Percentiles rank a stretch among this genome's conserved stretches.
These are phyloP conservation scores for Encarsia formosa DNA, from an alignment of 2,888 invertebrate species.

Conservation along the genomic window DNA sequence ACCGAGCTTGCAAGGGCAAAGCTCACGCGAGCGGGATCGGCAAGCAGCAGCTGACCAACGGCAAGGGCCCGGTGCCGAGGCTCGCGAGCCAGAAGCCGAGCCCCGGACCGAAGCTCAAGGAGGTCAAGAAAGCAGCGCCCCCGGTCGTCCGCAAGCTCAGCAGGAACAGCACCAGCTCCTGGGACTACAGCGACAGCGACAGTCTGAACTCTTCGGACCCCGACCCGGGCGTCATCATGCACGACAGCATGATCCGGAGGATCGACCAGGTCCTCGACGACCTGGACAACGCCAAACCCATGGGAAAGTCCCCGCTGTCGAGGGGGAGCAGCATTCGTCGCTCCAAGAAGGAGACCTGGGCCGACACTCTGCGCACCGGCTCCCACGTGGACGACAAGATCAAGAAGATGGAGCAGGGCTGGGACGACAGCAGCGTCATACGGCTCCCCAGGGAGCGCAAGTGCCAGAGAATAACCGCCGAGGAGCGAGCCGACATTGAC, in stretches of 20 bases:
- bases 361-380: conserved; percentile 39
- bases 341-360: conserved; percentile 41
- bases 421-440: conserved; percentile 44
- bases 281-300: conserved; percentile 28
- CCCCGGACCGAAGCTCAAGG: conserved; percentile 18
- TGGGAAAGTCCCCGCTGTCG: conserved; percentile 13
- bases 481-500: conserved; percentile 18
- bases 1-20: conserved; percentile 71
- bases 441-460: conserved; percentile 41
- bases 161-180: conserved; percentile 62
- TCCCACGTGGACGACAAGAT: conserved; percentile 35
- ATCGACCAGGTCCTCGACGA: conserved; percentile 38
- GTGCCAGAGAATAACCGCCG: conserved; percentile 44
- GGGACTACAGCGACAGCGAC: conserved; percentile 66
- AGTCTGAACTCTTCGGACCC: conserved; percentile 56
- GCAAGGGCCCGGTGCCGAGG: conserved; percentile 5
- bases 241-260: conserved; percentile 34
- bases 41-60: conserved; percentile 43
- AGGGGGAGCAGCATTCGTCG: conserved; percentile 17
- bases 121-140: conserved; percentile 3
- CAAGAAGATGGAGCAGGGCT: conserved; percentile 43
- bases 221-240: conserved; percentile 20
- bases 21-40: conserved; percentile 70
- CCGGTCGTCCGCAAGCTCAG: conserved; percentile 50
- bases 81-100: conserved; percentile 41